Conservation (phyloP, 1,140 invertebrate species). For the Muscidifurax raptorellus region DNA sequence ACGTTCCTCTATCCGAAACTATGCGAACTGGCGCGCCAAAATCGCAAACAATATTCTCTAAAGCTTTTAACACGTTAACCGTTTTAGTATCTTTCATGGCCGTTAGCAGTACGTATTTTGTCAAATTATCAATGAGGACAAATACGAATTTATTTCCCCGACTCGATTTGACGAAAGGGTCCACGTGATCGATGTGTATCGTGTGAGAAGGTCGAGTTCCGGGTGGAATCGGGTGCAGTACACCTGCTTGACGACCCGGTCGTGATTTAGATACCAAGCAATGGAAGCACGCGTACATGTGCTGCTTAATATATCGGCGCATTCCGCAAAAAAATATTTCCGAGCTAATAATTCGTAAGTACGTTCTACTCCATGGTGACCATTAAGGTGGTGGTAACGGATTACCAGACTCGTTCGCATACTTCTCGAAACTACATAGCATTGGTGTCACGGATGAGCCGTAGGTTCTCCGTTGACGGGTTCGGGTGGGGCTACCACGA, state of each 20-base stretch:
- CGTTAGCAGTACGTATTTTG: no score
- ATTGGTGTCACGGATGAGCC: no score
- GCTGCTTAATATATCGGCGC: conserved; percentile 11
- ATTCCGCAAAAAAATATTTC: conserved; percentile 49
- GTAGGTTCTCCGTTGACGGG: no score
- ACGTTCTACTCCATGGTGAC: conserved; percentile 47
- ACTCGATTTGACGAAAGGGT: not conserved
- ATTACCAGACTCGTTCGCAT: conserved; percentile 50
- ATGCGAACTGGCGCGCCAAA: conserved; percentile 43
- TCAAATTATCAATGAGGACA: conserved; percentile 12
- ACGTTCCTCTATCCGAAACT: conserved; percentile 46
- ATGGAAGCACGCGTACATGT: conserved; percentile 2
- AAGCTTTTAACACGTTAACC: not conserved
- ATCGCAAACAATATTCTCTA: not conserved
- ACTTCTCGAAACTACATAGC: conserved; percentile 41
- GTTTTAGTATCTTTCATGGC: not conserved
- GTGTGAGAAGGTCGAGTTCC: conserved; percentile 6
- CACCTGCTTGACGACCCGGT: conserved; percentile 24
- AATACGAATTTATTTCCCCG: conserved; percentile 13
- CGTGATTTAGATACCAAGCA: conserved; percentile 15
- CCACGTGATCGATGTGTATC: conserved; percentile 31
- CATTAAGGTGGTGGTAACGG: conserved; percentile 45
- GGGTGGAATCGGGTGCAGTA: conserved; percentile 36
- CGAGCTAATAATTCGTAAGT: conserved; percentile 29
- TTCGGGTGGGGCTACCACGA: no score